Conservation (phyloP, 2,888 invertebrate genomes). For the Drosophila gaucha region DNA sequence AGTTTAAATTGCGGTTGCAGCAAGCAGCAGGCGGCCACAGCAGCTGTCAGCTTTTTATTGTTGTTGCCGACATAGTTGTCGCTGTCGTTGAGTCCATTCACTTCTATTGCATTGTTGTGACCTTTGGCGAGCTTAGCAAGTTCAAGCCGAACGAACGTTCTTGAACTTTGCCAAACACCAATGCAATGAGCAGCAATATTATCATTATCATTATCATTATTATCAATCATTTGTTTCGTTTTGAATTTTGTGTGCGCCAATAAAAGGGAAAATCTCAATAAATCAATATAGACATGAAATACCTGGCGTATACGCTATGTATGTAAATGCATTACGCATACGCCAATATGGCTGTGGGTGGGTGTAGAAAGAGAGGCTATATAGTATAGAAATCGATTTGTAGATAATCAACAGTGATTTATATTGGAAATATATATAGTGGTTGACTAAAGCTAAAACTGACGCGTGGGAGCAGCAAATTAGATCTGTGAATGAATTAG, state of each 20-base stretch:
- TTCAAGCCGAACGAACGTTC: constrained; percentile 78
- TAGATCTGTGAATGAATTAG: too few relatives aligned
- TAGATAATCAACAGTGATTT: too few relatives aligned
- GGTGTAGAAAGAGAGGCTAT: too few relatives aligned
- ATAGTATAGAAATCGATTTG: too few relatives aligned
- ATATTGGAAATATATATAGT: too few relatives aligned
- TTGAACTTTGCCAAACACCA: constrained; percentile 57
- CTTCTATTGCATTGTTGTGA: constrained; percentile 77
- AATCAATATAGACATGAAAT: not conserved
- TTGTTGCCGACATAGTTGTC: constrained; percentile 62
- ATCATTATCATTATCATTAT: constrained; percentile 7
- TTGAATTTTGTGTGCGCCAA: constrained; percentile 19
- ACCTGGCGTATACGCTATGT: constrained; percentile 47
- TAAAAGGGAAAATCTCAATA: not conserved
- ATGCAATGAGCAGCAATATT: not conserved
- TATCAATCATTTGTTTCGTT: constrained; percentile 14
- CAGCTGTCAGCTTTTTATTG: constrained; percentile 56
- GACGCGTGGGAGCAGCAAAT: too few relatives aligned
- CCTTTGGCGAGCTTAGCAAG: constrained; percentile 71
- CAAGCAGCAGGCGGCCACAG: constrained; percentile 9
- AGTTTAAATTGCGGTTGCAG: constrained; percentile 80
- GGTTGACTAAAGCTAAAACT: too few relatives aligned
- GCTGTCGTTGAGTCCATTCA: constrained; percentile 68
- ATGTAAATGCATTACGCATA: constrained; percentile 33
- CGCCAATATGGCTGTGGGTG: constrained; percentile 9